A percentile compares a stretch with the other conserved stretches of the same genome.
Evolutionary conservation across 1,140 invertebrate genomes (phyloP).

Genomic region (Apis mellifera): Amel_HAv3.1 CM009942.2:8100001-8100500

Average conservation of each 20-base stretch:
- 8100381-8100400: slow-evolving; percentile 3
- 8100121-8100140: neutral
- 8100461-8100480: neutral
- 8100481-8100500: neutral
- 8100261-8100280: neutral
- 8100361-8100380: neutral
- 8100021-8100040: slow-evolving; percentile 33
- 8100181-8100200: neutral
- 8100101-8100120: neutral
- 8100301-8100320: neutral
- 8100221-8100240: neutral
- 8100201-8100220: neutral
- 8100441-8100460: neutral
- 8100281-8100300: neutral
- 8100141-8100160: neutral
- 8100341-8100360: slow-evolving; percentile 13
- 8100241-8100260: neutral
- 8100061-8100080: neutral
- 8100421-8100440: neutral
- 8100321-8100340: slow-evolving; percentile 16
- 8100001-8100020: slow-evolving; percentile 39
- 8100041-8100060: neutral
- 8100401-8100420: neutral
- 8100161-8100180: neutral
- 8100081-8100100: neutral